Percentiles rank a stretch among this genome's conserved stretches.
Conservation (phyloP, 2,113 vertebrate species). For the Isurus oxyrinchus region DNA sequence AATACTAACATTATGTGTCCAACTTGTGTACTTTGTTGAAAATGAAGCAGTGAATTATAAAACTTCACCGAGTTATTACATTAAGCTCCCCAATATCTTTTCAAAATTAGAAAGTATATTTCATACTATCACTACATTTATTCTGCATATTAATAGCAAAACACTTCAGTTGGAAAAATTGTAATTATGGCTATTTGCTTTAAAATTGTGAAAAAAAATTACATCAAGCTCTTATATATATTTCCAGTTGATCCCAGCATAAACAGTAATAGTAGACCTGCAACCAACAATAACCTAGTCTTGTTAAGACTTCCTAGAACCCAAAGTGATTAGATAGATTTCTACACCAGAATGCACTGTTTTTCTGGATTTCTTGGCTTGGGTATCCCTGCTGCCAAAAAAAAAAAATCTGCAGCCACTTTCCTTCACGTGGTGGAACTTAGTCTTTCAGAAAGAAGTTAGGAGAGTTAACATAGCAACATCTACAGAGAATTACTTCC, state of each 20-base stretch:
- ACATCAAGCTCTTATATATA: not conserved
- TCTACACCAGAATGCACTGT: not conserved
- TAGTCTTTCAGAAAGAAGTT: not conserved
- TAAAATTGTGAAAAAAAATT: too few species aligned
- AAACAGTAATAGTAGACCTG: too few species aligned
- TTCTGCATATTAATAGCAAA: not conserved
- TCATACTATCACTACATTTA: not conserved
- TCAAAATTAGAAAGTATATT: not conserved
- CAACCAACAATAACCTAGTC: not conserved
- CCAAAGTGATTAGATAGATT: too few species aligned
- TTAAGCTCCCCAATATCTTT: not conserved
- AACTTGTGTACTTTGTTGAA: not conserved
- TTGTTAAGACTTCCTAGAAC: not conserved
- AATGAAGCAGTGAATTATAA: not conserved
- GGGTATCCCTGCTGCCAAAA: not conserved
- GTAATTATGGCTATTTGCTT: not conserved
- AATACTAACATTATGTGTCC: not conserved
- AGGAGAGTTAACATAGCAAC: not conserved
- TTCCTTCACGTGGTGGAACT: not conserved
- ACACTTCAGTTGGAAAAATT: not conserved
- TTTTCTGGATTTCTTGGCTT: not conserved
- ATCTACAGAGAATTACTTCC: not conserved
- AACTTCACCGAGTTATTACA: not conserved
- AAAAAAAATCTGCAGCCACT: not conserved
- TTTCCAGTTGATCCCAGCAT: not conserved